Base-by-base conservation (phyloP, 2,888 invertebrate genomes). In the Harpalus rubripes region DNA sequence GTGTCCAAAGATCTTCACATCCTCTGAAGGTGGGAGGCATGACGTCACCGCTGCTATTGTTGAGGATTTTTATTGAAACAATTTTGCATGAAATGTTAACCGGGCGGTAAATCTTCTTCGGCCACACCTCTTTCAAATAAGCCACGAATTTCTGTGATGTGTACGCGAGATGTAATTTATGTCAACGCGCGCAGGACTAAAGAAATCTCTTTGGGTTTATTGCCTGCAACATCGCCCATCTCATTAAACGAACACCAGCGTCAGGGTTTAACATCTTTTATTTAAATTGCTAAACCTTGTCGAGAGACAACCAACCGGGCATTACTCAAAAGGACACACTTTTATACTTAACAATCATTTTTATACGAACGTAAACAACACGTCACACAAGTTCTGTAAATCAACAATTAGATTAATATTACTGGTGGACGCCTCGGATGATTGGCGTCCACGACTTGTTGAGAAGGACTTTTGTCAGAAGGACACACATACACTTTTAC, bases 51-150 rank as follows among this genome's bases (percentile, higher is more conserved):
- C 6, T 15, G 18, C 15, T 1, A 32, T 32, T 32, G 32, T 32
- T 32, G 32, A 32, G 68, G n/a, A 18, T 68, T 41, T 68, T 39
- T 68, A 68, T 68, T 68, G 68, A 68, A 68, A 68, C 68, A 68
- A 68, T 68, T 68, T 68, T 39, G 68, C 68, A 68, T 68, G 68
- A 68, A 68, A 16, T 68, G 68, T 65, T 65, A 22, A 65, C 10
- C 65, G 32, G 26, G 7, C 65, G 65, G 65, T 68, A 68, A 68
- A 68, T 68, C 32, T 68, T 68, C 32, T 68, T 68, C 68, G 41
- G 41, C 68, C 68, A 68, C 68, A 15, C 68, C 68, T 68, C 68
- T 68, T 68, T 68, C 39, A 41, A 68, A 68, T 68, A 68, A 63
- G 68, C 68, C 68, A 39, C 68, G 68, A 68, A 68, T 39, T 68